These are phyloP conservation scores for Gulo gulo DNA, from an alignment of 2,113 vertebrate species.

Conservation along the genomic window DNA sequence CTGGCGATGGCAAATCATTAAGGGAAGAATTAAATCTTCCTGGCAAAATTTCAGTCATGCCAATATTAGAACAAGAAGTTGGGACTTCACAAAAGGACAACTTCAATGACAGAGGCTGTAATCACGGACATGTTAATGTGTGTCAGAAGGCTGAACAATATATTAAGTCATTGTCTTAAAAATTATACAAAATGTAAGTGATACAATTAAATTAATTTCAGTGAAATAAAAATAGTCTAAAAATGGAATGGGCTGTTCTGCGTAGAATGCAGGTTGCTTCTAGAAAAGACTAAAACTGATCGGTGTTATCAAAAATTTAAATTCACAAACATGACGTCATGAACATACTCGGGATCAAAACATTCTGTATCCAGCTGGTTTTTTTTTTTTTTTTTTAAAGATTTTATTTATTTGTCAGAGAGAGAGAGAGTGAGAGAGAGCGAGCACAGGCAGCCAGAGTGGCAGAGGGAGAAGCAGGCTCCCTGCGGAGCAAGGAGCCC, in stretches of 20 bases:
- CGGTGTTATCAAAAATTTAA: not conserved
- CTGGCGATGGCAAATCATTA: not conserved
- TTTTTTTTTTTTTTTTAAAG: no score
- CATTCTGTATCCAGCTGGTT: not conserved
- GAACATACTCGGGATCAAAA: constrained; percentile 9
- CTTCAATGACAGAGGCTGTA: not conserved
- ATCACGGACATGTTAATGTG: not conserved
- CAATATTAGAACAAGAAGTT: not conserved
- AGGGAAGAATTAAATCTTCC: not conserved
- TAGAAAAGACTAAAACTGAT: not conserved
- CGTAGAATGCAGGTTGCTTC: not conserved
- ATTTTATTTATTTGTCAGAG: no score
- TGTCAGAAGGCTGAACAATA: not conserved
- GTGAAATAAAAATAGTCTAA: not conserved
- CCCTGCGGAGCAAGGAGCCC: no score
- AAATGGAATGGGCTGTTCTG: not conserved
- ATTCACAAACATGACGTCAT: not conserved
- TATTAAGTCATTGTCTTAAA: not conserved
- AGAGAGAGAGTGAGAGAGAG: no score
- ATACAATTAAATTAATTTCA: not conserved
- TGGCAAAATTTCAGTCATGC: not conserved
- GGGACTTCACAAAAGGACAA: not conserved
- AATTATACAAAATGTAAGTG: not conserved
- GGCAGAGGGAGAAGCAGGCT: no score
- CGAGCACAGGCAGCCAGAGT: no score